phyloP scores from a whole-genome alignment of 2,888 invertebrate species.

The Cheilosia urbana region DNA sequence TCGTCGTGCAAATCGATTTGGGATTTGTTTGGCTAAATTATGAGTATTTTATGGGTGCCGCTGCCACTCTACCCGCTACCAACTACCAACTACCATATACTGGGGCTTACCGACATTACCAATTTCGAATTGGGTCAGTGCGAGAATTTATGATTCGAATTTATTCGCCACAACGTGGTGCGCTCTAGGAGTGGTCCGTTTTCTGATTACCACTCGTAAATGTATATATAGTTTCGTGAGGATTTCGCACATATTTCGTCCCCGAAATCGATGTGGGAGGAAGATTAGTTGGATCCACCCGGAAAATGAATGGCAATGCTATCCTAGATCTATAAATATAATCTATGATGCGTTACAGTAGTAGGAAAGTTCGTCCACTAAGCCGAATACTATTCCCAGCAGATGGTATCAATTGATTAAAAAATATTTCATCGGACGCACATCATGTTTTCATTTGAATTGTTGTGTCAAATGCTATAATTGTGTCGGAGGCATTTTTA shows the following conservation, averaged over 20 bases:
- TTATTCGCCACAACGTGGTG: constrained; percentile 3
- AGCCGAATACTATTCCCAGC: background rate
- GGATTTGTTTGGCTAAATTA: constrained; percentile 52
- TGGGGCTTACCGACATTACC: constrained; percentile 44
- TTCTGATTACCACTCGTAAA: background rate
- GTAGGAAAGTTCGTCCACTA: background rate
- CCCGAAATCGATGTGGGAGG: background rate
- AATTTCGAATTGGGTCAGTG: constrained; percentile 57
- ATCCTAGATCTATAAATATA: background rate
- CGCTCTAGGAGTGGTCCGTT: background rate
- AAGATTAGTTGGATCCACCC: background rate
- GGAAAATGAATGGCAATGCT: background rate
- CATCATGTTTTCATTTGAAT: background rate
- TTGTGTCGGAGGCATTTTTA: background rate
- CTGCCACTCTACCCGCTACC: constrained; percentile 3
- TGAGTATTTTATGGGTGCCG: constrained; percentile 37
- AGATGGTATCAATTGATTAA: background rate
- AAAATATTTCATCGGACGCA: background rate
- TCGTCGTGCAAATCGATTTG: constrained; percentile 54
- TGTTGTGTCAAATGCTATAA: background rate
- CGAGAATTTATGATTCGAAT: constrained; percentile 40
- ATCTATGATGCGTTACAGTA: background rate
- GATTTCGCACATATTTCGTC: background rate
- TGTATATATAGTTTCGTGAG: background rate
- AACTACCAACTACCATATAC: background rate